phyloP scores from a whole-genome alignment of 2,113 vertebrate genomes.

The Dissostichus mawsoni region DNA sequence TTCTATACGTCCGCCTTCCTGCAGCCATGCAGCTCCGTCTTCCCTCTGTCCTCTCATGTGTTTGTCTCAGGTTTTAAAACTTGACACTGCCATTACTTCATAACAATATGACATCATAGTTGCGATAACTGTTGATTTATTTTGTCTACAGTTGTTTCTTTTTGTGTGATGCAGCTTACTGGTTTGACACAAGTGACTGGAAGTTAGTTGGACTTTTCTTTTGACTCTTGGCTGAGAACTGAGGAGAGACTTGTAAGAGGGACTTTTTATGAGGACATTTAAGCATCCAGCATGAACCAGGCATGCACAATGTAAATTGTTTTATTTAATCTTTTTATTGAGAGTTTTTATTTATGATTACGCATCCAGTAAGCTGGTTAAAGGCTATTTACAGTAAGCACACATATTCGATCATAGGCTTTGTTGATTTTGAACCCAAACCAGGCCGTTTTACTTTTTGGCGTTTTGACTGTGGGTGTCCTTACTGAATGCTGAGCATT shows the following conservation, averaged over 20 bases:
- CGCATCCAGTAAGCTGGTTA: slow-evolving; percentile 33
- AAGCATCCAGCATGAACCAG: slow-evolving; percentile 31
- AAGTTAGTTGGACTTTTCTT: slow-evolving; percentile 33
- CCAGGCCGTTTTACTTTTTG: slow-evolving; percentile 12
- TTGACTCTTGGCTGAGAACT: slow-evolving; percentile 63
- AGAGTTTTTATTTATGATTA: slow-evolving; percentile 27
- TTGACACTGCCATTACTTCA: slow-evolving; percentile 39
- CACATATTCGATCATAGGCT: slow-evolving; percentile 54
- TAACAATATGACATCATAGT: slow-evolving; percentile 38
- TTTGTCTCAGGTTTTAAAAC: slow-evolving; percentile 54
- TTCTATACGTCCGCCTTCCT: slow-evolving; percentile 42
- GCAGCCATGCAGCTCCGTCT: slow-evolving; percentile 13
- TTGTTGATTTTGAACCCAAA: slow-evolving; percentile 57
- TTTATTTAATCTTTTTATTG: slow-evolving; percentile 41
- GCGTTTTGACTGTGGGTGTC: slow-evolving; percentile 46
- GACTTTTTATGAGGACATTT: slow-evolving; percentile 51
- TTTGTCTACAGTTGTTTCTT: background rate
- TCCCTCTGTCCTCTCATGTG: slow-evolving; percentile 37
- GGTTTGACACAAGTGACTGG: slow-evolving; percentile 34
- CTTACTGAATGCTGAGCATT: slow-evolving; percentile 48
- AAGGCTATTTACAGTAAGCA: slow-evolving; percentile 46
- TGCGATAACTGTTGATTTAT: slow-evolving; percentile 46
- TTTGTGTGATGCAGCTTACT: slow-evolving; percentile 12
- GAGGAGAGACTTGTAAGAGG: slow-evolving; percentile 44
- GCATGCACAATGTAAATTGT: slow-evolving; percentile 46